Evolutionary conservation across 2,888 invertebrate species (phyloP), one percentile per base, ranked within the genome.

Genomic region (Petrolisthes cinctipes): DNA sequence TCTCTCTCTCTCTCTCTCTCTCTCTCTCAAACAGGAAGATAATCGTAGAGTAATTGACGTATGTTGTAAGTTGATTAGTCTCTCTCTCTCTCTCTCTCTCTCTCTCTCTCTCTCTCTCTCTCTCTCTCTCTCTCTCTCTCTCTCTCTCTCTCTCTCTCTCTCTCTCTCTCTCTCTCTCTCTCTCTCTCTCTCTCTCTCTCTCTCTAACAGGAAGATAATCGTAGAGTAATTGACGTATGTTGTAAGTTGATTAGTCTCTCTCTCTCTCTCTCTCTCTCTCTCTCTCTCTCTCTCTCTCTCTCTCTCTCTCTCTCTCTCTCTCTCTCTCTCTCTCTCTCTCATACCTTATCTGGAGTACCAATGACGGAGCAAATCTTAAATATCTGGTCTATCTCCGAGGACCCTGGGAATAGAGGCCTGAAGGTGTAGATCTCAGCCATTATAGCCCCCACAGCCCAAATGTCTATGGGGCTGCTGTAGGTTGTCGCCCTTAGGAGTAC

Each of bases 371-470:
- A 97, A 91, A 98, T 97, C 93, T 97, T 98, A 93, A 98, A 98
- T 90, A 99, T 95, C 94, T 99, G 97, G 93, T 99, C 99, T 90
- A 99, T 97, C 94, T 99, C 99, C 91, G 97, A 98, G 92, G 97
- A 97, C 4, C 99, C 99, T 0, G 99, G 99, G 93, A 99, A 99
- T 56, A 99, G 94, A 0, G 99, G 98, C 78, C 98, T 95, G 92
- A 97, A 96, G 71, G 98, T 98, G 93, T 98, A 98, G 86, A 99
- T 94, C 93, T 99, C 99, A 6, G 99, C 97, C 95, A 98, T 97
- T 91, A 99, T 99, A 92, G 99, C 99, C 76, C 98, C 99, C 82
- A 99, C 96, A 4, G 99, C 99, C 99, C 99, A 99, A 91, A 99
- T 95, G 93, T 99, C 99, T 91, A 99, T 98, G 0, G 99, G 98